Evolutionary conservation across 2,113 vertebrate genomes (phyloP).

Genomic region (Lasiurus borealis): DNA sequence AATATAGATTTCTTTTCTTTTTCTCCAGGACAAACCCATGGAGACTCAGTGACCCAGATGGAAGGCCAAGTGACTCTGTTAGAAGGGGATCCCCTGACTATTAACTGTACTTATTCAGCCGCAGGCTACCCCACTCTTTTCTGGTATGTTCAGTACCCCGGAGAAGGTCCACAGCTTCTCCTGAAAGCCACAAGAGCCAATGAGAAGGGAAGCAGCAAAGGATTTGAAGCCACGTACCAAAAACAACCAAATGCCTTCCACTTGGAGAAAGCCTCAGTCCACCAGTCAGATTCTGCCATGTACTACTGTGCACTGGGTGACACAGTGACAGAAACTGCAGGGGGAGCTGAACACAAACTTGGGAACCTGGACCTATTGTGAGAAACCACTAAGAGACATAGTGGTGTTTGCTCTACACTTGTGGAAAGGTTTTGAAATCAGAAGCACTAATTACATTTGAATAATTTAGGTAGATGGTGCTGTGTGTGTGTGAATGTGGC

Average conservation of each 20-base stretch:
- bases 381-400: background rate
- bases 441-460: background rate
- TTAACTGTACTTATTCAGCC: conserved; percentile 39
- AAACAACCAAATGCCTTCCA: background rate
- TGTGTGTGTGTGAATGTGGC: background rate
- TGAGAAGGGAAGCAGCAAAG: background rate
- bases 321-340: conserved; percentile 59
- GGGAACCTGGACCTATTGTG: background rate
- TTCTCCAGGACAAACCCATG: background rate
- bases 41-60: conserved; percentile 34
- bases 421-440: background rate
- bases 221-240: conserved; percentile 9
- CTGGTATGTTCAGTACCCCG: conserved; percentile 70
- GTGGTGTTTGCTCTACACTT: rapidly evolving
- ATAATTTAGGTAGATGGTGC: background rate
- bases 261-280: conserved; percentile 59
- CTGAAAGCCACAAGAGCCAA: rapidly evolving
- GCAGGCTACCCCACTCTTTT: rapidly evolving
- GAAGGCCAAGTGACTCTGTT: background rate
- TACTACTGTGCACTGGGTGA: conserved; percentile 66
- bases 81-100: background rate
- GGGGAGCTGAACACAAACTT: conserved; percentile 50
- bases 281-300: conserved; percentile 36
- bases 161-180: conserved; percentile 25
- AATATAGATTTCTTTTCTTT: background rate